phyloP scores from a whole-genome alignment of 2,113 vertebrate species.

The Physeter macrocephalus region DNA sequence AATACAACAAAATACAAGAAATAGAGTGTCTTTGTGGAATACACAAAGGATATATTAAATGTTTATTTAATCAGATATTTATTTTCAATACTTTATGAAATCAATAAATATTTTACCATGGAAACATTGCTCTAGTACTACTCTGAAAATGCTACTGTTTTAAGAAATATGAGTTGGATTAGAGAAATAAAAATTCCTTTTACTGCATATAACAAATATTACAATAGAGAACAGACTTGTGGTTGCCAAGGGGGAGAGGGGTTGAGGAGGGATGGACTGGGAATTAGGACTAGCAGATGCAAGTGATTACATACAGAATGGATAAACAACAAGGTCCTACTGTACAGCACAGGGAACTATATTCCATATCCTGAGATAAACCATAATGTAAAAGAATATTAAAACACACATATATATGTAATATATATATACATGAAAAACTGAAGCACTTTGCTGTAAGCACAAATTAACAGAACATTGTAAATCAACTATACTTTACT shows the following conservation, averaged over 20 bases:
- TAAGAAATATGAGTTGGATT: not conserved
- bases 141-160: not conserved
- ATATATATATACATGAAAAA: not conserved
- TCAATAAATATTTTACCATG: not conserved
- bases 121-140: not conserved
- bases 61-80: not conserved
- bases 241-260: not conserved
- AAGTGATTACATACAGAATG: accelerated
- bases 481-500: not conserved
- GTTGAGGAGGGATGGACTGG: not conserved
- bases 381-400: not conserved
- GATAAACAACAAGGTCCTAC: not conserved
- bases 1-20: not conserved
- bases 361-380: not conserved
- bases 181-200: not conserved
- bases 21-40: not conserved
- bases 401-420: too few relatives aligned
- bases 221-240: not conserved
- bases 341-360: accelerated
- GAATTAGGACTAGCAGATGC: not conserved
- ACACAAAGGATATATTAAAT: not conserved
- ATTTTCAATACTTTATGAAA: slow-evolving; percentile 36
- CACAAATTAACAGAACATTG: not conserved
- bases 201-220: not conserved
- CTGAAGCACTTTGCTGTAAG: accelerated